Percentiles rank a stretch among this genome's conserved stretches.
These are phyloP conservation scores for Phthorimaea operculella DNA, from an alignment of 1,140 invertebrate species.

Conservation along the genomic window DNA sequence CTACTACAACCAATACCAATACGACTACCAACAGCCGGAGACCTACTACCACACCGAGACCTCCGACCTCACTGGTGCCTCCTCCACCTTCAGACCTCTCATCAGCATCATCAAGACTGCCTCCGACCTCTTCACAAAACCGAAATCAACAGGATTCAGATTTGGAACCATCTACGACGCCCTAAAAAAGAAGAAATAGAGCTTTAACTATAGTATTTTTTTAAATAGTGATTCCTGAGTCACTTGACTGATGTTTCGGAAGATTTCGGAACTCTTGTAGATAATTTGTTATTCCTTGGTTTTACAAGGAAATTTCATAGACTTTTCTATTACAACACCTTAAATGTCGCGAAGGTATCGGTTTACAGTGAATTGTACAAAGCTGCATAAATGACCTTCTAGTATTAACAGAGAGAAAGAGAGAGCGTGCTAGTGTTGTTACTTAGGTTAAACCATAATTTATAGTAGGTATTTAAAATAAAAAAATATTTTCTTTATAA, in stretches of 20 bases:
- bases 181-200: no score
- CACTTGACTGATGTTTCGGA: slow-evolving; percentile 63
- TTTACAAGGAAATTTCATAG: slow-evolving; percentile 58
- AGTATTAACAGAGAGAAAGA: slow-evolving; percentile 42
- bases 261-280: slow-evolving; percentile 49
- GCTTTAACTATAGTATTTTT: slow-evolving; percentile 40
- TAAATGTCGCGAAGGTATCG: slow-evolving; percentile 39
- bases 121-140: slow-evolving; percentile 50
- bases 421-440: slow-evolving; percentile 38
- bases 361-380: slow-evolving; percentile 30
- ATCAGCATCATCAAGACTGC: slow-evolving; percentile 56
- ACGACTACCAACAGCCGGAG: slow-evolving; percentile 43
- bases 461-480: slow-evolving; percentile 21
- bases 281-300: slow-evolving; percentile 60
- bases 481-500: slow-evolving; percentile 1
- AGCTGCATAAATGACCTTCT: slow-evolving; percentile 56
- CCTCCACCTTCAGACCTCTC: slow-evolving; percentile 48
- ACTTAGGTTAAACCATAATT: slow-evolving; percentile 39
- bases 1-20: slow-evolving; percentile 44
- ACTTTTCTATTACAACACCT: slow-evolving; percentile 26
- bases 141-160: slow-evolving; percentile 42
- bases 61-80: slow-evolving; percentile 13
- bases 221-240: slow-evolving; percentile 58
- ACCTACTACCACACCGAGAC: slow-evolving; percentile 39
- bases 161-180: slow-evolving; percentile 47